Evolutionary conservation across 2,888 invertebrate species (phyloP), one percentile per base, ranked within the genome.

Genomic region (Hypolimnas misippus): DNA sequence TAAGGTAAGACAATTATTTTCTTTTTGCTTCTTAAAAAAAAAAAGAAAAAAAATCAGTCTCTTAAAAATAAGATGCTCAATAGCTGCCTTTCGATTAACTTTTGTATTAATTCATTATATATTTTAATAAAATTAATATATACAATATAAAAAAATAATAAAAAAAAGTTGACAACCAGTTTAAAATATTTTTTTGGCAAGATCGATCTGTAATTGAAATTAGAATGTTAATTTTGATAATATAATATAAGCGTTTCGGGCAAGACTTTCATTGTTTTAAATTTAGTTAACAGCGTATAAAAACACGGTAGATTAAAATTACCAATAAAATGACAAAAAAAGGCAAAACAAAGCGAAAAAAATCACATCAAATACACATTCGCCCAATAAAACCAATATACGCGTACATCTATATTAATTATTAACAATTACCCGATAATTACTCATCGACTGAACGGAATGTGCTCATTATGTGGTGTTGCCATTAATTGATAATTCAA

Each of bases 381-480:
- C 19, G 44, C 12, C 19, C 44, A 46, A 46, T 21, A 46, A n/a
- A 46, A 46, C 38, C 25, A 38, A 42, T 57, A 57, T 46, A 55
- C 76, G 73, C 74, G 75, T 76, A 81, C 77, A 74, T 79, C 77
- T 81, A 79, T 70, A 72, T 73, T 76, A 72, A 70, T 72, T 74
- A 73, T 74, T 79, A 79, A 77, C 74, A 78, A 77, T 77, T 77
- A 79, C 78, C 51, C 57, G 38, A 62, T 56, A 63, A 65, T 66
- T 63, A 57, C 44, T 57, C 58, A 57, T 79, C 80, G 81, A 83
- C 72, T 86, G 89, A 89, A 91, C 89, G 90, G 90, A 91, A 90
- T 90, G 89, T 90, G 89, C 88, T 81, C 77, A 72, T 78, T 83
- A 84, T 77, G 77, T 79, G 79, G 77, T 85, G 82, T 84, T 82